Base-by-base conservation (phyloP, 2,888 invertebrate genomes). In the Himalopsyche tibetana region DNA sequence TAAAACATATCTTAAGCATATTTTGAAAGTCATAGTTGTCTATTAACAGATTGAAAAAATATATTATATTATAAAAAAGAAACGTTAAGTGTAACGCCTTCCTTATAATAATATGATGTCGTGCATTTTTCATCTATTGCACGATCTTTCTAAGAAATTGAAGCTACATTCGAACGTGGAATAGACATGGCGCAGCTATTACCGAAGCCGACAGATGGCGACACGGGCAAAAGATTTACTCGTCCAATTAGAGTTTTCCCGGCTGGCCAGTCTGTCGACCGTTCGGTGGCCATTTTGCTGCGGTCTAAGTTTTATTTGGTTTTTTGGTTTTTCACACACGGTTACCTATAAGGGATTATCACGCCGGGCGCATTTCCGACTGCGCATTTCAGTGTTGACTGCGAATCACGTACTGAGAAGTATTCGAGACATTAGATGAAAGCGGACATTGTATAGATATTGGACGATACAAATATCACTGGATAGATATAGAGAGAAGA, bases 201-300 rank as follows among this genome's bases (percentile, higher is more conserved):
- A 82, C 81, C 55, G 56, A 45, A 45, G 19, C 11, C 86, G 82
- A 80, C 86, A 86, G 84, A 84, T 84, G 84, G 86, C 56, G 69
- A 80, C 82, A 82, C 74, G 69, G 56, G n/a, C 56, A 55, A 42
- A 74, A 86, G 84, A 86, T 86, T 86, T 86, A 86, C 84, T 84
- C 56, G 80, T 81, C 82, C 86, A 86, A 86, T 86, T 86, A 86
- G 86, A 84, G 86, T 38, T 19, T 45, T 63, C 51, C 45, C 84
- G 82, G n/a, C n/a, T 42, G 80, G 80, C 80, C 40, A 80, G 63
- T 19, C 19, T 28, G 63, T 63, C 28, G 63, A 63, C 19, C 28
- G 19, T 63, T 63, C 63, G 63, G 19, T 28, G 63, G 63, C 63
- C 63, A 63, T 63, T 63, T 63, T 63, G 63, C 63, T 63, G 63